phyloP scores from a whole-genome alignment of 2,888 invertebrate species.

The Agrypnus murinus region DNA sequence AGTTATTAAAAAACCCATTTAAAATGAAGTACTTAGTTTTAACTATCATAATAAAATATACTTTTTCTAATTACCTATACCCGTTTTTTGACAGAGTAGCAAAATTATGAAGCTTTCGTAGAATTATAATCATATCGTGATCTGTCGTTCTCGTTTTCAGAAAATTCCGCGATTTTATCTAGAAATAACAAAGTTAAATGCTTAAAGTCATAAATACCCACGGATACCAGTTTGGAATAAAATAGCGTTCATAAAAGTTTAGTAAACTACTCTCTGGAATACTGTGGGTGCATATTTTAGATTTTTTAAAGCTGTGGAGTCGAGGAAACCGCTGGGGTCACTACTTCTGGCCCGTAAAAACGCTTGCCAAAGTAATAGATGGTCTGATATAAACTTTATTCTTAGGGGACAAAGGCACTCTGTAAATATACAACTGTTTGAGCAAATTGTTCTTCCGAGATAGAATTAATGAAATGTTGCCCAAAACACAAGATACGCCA shows the following conservation, averaged over 20 bases:
- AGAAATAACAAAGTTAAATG: slow-evolving; percentile 16
- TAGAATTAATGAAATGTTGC: slow-evolving; percentile 46
- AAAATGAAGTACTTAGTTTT: no score
- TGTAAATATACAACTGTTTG: slow-evolving; percentile 48
- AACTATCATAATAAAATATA: no score
- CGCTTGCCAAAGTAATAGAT: slow-evolving; percentile 55
- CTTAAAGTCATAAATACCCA: slow-evolving; percentile 38
- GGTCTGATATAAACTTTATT: slow-evolving; percentile 52
- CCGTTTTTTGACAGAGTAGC: no score
- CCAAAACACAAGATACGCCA: slow-evolving; percentile 23
- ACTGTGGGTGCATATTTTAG: slow-evolving; percentile 59
- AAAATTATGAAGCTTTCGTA: no score
- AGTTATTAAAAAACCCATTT: no score
- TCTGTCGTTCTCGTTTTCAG: neutral
- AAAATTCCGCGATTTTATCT: slow-evolving; percentile 4
- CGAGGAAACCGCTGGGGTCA: slow-evolving; percentile 54
- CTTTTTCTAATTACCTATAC: no score
- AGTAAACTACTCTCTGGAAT: slow-evolving; percentile 55
- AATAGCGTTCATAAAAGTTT: slow-evolving; percentile 59
- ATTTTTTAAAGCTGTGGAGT: slow-evolving; percentile 56
- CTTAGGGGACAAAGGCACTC: slow-evolving; percentile 51
- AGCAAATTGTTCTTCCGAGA: slow-evolving; percentile 37
- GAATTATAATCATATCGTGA: no score
- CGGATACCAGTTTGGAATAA: slow-evolving; percentile 50
- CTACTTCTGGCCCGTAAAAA: slow-evolving; percentile 54